Evolutionary conservation across 2,888 invertebrate genomes (phyloP), one percentile per base, ranked within the genome.

Genomic region (Mechanitis messenoides): DNA sequence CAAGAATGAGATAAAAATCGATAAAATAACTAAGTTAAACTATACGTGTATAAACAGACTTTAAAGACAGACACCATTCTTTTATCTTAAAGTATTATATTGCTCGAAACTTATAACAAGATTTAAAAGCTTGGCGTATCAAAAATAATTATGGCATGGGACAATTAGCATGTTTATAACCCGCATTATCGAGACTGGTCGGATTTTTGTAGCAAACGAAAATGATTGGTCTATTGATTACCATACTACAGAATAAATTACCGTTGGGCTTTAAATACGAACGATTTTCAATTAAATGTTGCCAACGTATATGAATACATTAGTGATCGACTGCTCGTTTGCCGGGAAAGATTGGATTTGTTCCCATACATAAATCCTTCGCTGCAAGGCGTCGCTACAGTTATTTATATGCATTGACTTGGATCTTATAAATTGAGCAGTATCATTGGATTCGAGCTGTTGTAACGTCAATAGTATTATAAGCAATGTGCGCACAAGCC

Each of bases 401-500:
- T 50, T 50, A 50, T 50, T 50, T 31, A 50, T 42, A 42, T 42
- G 42, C 50, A 50, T 28, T 31, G 50, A 28, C 6, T 31, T 31
- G 50, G 28, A 31, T 31, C 31, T n/a, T 55, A 46, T 46, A 55
- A 55, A 47, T 33, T 54, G 45, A 42, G 12, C 31, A n/a, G 31
- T 6, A 3, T 35, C 35, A 35, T 31, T 76, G 72, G 74, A 80
- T 81, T 71, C 67, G 75, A 78, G 75, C 81, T 75, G 80, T 81
- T 74, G 77, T 79, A 79, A 81, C 75, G 77, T 79, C 83, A 81
- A 84, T 79, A 75, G 77, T 71, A 79, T 80, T 80, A 79, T 78
- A 65, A 58, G 81, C 81, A 81, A 81, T 85, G 84, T 81, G 85
- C 84, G 80, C 85, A 82, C 87, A 86, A 85, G 87, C 87, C 87